phyloP scores from a whole-genome alignment of 2,797 vertebrate species.

The Pipistrellus pygmaeus region DNA sequence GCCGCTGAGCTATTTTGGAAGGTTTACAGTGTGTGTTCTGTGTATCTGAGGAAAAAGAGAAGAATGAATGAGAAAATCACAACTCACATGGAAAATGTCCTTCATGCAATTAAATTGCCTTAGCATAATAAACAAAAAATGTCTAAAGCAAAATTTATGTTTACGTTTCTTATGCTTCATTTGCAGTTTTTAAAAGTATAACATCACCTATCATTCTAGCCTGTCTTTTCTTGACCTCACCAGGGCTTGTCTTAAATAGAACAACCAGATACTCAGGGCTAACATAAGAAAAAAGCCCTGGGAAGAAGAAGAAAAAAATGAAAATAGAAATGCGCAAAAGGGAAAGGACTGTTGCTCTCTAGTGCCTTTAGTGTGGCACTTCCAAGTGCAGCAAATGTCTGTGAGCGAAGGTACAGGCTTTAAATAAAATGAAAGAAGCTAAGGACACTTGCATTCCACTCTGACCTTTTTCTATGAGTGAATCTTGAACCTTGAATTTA shows the following conservation, averaged over 20 bases:
- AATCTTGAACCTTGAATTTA: neutral
- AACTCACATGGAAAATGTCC: neutral
- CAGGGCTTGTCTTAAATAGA: neutral
- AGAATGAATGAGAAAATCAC: neutral
- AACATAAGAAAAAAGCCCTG: neutral
- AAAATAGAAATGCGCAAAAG: neutral
- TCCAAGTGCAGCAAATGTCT: neutral
- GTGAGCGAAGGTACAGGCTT: neutral
- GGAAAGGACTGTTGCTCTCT: neutral
- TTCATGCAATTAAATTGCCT: neutral
- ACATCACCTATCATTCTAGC: too few relatives aligned
- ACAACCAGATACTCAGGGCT: neutral
- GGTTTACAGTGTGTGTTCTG: neutral
- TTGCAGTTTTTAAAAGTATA: neutral
- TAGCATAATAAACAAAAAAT: neutral
- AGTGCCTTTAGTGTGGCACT: neutral
- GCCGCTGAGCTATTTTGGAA: neutral
- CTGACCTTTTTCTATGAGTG: neutral
- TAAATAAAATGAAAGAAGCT: neutral
- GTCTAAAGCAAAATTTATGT: neutral
- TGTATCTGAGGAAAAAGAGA: neutral
- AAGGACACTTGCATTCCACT: neutral
- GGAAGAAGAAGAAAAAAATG: neutral
- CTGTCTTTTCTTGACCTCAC: neutral
- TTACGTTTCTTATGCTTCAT: neutral